Conservation (phyloP, 2,797 vertebrate species). For the Phoxinus dragarum region DNA sequence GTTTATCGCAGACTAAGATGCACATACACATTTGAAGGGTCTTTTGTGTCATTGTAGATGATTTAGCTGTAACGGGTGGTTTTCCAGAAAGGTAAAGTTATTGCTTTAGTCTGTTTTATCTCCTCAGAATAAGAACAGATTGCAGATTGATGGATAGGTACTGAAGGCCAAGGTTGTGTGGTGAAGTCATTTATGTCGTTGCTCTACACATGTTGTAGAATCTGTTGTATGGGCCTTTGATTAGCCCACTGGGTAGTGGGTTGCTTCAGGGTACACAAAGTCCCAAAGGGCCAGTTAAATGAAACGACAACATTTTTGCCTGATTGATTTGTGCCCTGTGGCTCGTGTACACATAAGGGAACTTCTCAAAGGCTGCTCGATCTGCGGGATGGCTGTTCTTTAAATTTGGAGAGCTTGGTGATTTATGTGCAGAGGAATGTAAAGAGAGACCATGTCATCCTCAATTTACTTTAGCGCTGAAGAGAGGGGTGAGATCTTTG, state of each 20-base stretch:
- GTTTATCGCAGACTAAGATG: conserved; percentile 40
- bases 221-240: conserved; percentile 2
- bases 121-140: conserved; percentile 1
- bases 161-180: conserved; percentile 43
- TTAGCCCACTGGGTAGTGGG: conserved; percentile 43
- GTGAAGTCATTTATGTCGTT: conserved; percentile 5
- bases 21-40: conserved; percentile 40
- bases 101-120: conserved; percentile 22
- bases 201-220: conserved; percentile 16
- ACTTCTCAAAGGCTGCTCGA: conserved; percentile 46
- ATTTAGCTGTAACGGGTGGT: conserved; percentile 17
- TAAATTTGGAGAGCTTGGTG: conserved; percentile 38
- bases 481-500: conserved; percentile 3
- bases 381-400: conserved; percentile 33
- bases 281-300: conserved; percentile 63
- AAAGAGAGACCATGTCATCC: conserved; percentile 51
- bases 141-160: conserved; percentile 6
- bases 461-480: conserved; percentile 29
- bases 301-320: conserved; percentile 71
- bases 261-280: conserved; percentile 41
- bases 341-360: conserved; percentile 41
- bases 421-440: conserved; percentile 58
- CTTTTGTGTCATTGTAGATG: conserved; percentile 38
- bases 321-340: conserved; percentile 70
- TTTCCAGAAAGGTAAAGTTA: conserved; percentile 33